Conservation (phyloP, 2,113 vertebrate species). For the Oreochromis aureus region DNA sequence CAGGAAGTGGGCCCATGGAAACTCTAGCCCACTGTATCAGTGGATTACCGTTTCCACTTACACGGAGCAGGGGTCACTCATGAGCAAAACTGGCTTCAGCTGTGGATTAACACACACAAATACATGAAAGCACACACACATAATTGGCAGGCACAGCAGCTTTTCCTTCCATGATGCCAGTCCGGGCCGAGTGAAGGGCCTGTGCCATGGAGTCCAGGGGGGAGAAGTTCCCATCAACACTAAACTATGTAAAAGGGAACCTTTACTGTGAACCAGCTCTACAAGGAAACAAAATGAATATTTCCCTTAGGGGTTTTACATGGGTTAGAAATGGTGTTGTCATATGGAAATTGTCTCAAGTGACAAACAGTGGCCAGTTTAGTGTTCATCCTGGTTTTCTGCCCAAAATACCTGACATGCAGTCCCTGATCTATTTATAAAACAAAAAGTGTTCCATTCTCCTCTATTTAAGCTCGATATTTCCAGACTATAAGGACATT, state of each 20-base stretch:
- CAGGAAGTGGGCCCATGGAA: conserved; percentile 56
- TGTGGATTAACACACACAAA: neutral
- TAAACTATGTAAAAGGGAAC: neutral
- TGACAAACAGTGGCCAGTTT: neutral
- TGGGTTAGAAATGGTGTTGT: neutral
- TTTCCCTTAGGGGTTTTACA: neutral
- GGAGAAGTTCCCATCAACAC: neutral
- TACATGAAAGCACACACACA: neutral
- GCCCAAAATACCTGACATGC: neutral
- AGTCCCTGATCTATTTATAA: neutral
- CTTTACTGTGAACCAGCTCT: neutral
- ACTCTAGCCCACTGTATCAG: neutral
- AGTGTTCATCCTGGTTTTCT: neutral
- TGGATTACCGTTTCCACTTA: neutral
- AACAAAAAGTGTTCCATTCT: neutral
- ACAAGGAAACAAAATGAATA: neutral
- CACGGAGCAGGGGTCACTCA: neutral
- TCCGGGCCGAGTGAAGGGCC: neutral
- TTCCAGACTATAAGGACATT: conserved; percentile 12
- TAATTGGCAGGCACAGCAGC: neutral
- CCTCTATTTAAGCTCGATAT: conserved; percentile 21
- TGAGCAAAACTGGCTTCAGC: neutral
- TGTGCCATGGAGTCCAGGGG: neutral
- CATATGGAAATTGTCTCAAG: neutral
- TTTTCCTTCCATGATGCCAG: conserved; percentile 36